Evolutionary conservation across 2,797 vertebrate genomes (phyloP).

Genomic region (Halcyon badia): DNA sequence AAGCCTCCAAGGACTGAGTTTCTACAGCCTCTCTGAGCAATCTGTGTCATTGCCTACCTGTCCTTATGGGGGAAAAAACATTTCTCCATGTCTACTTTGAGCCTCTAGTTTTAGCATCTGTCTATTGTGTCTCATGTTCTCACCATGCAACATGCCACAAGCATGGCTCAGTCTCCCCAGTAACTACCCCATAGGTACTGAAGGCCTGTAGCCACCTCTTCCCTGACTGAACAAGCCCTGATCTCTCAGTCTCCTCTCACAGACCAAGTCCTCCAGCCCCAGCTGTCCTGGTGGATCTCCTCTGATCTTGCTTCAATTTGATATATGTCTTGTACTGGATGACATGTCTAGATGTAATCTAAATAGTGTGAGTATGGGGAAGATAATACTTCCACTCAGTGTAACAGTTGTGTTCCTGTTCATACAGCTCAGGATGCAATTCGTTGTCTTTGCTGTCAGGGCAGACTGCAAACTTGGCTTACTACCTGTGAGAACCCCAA

Average conservation of each 20-base stretch:
- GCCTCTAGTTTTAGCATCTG: not conserved
- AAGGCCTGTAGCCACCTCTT: not conserved
- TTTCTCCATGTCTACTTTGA: not conserved
- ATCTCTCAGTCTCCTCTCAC: not conserved
- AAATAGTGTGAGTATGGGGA: not conserved
- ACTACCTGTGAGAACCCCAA: not conserved
- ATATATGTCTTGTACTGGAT: not conserved
- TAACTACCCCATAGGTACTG: rapidly evolving
- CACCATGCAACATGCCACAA: not conserved
- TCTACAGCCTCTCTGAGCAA: not conserved
- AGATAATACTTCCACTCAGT: not conserved
- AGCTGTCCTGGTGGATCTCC: not conserved
- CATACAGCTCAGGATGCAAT: not conserved
- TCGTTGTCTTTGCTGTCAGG: not conserved
- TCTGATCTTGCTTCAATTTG: not conserved
- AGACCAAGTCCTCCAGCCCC: not conserved
- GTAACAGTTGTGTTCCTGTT: not conserved
- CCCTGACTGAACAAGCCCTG: not conserved
- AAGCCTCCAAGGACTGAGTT: not conserved
- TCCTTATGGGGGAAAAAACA: not conserved
- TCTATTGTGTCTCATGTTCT: not conserved
- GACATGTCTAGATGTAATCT: not conserved
- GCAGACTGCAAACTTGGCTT: not conserved
- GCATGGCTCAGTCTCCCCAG: not conserved
- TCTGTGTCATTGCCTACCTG: not conserved